Conservation (phyloP, 2,797 vertebrate genomes). For the Lagodon rhomboides region DNA sequence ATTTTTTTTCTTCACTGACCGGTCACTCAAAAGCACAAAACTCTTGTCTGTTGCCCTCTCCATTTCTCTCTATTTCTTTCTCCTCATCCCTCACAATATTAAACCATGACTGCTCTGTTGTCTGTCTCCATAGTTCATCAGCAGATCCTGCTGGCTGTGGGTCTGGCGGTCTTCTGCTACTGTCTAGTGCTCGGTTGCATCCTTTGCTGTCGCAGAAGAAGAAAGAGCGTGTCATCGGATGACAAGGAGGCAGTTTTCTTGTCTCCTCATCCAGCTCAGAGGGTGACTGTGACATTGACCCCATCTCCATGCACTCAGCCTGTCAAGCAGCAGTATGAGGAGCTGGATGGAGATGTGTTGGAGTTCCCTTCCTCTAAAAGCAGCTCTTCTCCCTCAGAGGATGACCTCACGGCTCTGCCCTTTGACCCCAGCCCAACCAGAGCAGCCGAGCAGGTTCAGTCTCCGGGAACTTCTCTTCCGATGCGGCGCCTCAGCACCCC, state of each 20-base stretch:
- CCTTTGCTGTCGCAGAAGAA: constrained; percentile 81
- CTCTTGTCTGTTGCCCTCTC: neutral
- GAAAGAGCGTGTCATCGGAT: constrained; percentile 51
- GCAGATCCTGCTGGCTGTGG: constrained; percentile 87
- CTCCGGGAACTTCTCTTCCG: constrained; percentile 52
- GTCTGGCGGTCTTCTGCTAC: constrained; percentile 86
- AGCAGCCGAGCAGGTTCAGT: constrained; percentile 50
- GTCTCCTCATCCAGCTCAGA: constrained; percentile 58
- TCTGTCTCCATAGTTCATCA: constrained; percentile 78
- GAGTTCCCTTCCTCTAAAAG: constrained; percentile 72
- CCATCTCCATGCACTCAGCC: constrained; percentile 69
- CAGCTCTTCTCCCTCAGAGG: constrained; percentile 78
- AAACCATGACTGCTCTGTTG: constrained; percentile 20
- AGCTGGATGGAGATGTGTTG: constrained; percentile 83
- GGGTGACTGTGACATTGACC: constrained; percentile 70
- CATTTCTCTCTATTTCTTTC: neutral
- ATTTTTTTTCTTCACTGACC: neutral
- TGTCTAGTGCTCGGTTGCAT: constrained; percentile 85
- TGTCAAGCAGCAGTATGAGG: constrained; percentile 86
- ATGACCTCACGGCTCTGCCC: constrained; percentile 70
- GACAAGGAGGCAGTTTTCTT: constrained; percentile 76
- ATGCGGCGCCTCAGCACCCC: constrained; percentile 75
- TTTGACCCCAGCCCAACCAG: constrained; percentile 55
- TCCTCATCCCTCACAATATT: constrained; percentile 3
- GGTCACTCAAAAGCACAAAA: neutral